Evolutionary conservation across 2,797 vertebrate genomes (phyloP), one percentile per base, ranked within the genome.

Genomic region (Furcifer pardalis): DNA sequence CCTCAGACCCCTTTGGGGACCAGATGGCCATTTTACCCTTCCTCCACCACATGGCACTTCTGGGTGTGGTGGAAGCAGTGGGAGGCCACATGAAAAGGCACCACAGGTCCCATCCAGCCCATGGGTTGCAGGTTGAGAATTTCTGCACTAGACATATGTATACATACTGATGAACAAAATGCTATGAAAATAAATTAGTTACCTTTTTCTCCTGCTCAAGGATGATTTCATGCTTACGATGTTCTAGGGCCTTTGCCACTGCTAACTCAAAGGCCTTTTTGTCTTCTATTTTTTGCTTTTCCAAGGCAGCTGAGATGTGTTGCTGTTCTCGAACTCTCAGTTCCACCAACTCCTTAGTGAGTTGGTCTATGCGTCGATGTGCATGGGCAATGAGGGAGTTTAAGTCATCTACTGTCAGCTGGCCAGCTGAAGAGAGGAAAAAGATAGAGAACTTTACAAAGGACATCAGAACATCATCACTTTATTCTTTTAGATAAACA

Each of bases 291-390:
- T 97, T 98, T 93, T 98, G 98, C 72, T 98, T 97, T 75, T 98
- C 96, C 89, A 99, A 94, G 0, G 98, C 98, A 0, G 92, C 3
- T 1, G 98, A 96, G 0, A 99, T 97, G 93, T 97, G 98, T 91
- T 99, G 96, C 94, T 98, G 97, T 86, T 98, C 98, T 1, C 96
- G 89, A 42, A 98, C 98, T 0, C 97, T 94, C 95, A 98, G 97
- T 86, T 99, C 97, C 0, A 98, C 98, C 76, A 99, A 96, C 91
- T 98, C 96, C 81, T 91, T 94, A 93, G 98, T 99, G 15, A 99
- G 93, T 92, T 99, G 99, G 94, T 99, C 98, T 0, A 99, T 98
- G 83, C 98, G 98, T 0, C 98, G 98, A 91, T 99, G 98, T 0
- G 98, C 98, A 0, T 99, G 98, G 0, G 98, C 98, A 0, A 99